These are phyloP conservation scores for Cartodere bifasciata DNA, from an alignment of 2,888 invertebrate species.

Conservation along the genomic window DNA sequence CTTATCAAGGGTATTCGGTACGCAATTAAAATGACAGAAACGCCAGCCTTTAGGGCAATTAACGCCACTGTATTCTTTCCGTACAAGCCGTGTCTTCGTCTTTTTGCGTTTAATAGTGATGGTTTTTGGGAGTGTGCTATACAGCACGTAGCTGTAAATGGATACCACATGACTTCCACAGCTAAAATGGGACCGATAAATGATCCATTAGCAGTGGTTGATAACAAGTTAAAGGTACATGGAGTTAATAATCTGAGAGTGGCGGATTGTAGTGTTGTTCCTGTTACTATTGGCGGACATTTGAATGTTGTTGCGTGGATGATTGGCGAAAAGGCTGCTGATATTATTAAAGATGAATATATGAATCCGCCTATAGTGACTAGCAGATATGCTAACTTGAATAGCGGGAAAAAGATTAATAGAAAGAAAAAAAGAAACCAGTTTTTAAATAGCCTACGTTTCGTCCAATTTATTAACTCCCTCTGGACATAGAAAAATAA, in stretches of 20 bases:
- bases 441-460: too few species aligned
- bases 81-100: slow-evolving; percentile 37
- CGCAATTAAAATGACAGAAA: slow-evolving; percentile 22
- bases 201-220: slow-evolving; percentile 40
- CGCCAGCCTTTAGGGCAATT: slow-evolving; percentile 44
- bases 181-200: slow-evolving; percentile 39
- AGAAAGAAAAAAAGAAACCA: too few species aligned
- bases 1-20: slow-evolving; percentile 44
- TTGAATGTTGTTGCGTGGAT: slow-evolving; percentile 39
- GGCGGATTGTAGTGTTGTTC: slow-evolving; percentile 42
- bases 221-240: slow-evolving; percentile 38
- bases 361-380: too few species aligned
- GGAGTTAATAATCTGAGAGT: slow-evolving; percentile 39
- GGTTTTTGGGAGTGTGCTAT: slow-evolving; percentile 39
- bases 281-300: slow-evolving; percentile 38
- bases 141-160: slow-evolving; percentile 32
- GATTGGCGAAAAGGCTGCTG: slow-evolving; percentile 43
- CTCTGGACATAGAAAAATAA: too few species aligned
- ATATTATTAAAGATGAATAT: slow-evolving; percentile 32
- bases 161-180: slow-evolving; percentile 39
- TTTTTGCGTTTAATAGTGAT: slow-evolving; percentile 29
- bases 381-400: too few species aligned
- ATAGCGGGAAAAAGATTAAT: too few species aligned
- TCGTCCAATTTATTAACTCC: too few species aligned
- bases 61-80: slow-evolving; percentile 42